Evolutionary conservation across 2,113 vertebrate genomes (phyloP), one percentile per base, ranked within the genome.

Genomic region (Camelus bactrianus): DNA sequence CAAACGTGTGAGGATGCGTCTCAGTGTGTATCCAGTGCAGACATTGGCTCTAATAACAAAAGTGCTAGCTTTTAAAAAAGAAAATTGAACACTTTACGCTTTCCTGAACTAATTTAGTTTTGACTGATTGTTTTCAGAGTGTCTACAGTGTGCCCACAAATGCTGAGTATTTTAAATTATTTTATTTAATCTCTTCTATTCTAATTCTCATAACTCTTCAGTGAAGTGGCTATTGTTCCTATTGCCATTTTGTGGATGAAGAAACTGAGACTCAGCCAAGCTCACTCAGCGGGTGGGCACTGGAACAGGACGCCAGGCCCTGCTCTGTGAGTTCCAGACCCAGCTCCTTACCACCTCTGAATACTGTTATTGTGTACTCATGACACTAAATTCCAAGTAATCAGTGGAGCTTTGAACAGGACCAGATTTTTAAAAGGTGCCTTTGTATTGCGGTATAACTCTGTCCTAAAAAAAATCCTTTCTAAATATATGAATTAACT

Each of bases 391-490:
- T 95, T 97, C 97, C 91, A 65, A 20, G 56, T 30, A 62, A 70
- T 15, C 79, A 86, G 60, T 64, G 62, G 52, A 89, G 77, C 85
- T 89, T 91, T 85, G 50, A 91, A 54, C 20, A 64, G 54, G 65
- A 69, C 32, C 16, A 19, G 32, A 42, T 22, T 77, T 73, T 79
- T 86, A 10, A 91, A 97, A 91, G 77, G 30, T 80, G 38, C 50
- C 89, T 97, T 97, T 96, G 97, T 95, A 13, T 64, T 67, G 1
- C 65, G 35, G 50, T 32, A 56, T 50, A 91, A 81, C 67, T 95
- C 58, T 58, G 56, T 58, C 88, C 76, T 48, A 79, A 93, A 67
- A 42, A 89, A 96, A 95, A 79, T 80, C 38, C 69, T 96, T 90
- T 91, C 95, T 50, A 85, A 85, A 95, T 64, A 89, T 93, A 93